Evolutionary conservation across 2,113 vertebrate species (phyloP), one percentile per base, ranked within the genome.

Genomic region (Corapipo altera): DNA sequence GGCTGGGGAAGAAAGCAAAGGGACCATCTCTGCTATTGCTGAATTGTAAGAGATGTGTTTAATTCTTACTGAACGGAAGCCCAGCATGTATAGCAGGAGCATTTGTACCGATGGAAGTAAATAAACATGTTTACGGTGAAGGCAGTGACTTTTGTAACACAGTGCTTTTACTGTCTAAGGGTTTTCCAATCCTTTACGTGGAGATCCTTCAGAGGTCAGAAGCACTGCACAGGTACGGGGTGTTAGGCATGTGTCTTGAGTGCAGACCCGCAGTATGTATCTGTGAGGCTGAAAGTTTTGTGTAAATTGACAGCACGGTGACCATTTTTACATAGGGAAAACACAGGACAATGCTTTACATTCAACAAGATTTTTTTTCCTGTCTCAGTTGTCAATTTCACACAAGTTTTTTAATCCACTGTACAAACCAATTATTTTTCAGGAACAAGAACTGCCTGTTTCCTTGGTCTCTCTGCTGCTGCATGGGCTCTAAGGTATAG

Each of bases 101-200:
- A 2, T 55, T 88, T 27, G 24, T 32, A 14, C 26, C 17, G 2
- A 28, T 55, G 48, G 72, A 4, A 33, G 35, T n/a, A 62, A 84
- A 75, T 67, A 55, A 51, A 33, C 17, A 7, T 1, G 13, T 39
- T 67, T 23, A 7, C 0, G 2, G 71, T 24, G 62, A 76, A 59
- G 61, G 43, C 3, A 32, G 46, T 7, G 75, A 70, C 35, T 74
- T 55, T 11, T 28, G 11, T 44, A 18, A 61, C 24, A 13, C 32
- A 1, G 16, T 0, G n/a, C 41, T 76, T 78, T 51, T 46, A 24
- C 28, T 15, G 0, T 2, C 30, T 13, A 22, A 0, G 27, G 13
- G 28, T 4, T 88, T 58, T 44, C 64, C 37, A 20, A 37, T 37
- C 44, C 17, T 26, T 74, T 20, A 6, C 21, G 0, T 0, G 55